A percentile compares a stretch with the other conserved stretches of the same genome.
phyloP scores from a whole-genome alignment of 2,113 vertebrate species.

The Mus musculus region GRCm39 chr2:170429501-170430000 shows the following conservation, averaged over 20 bases:
- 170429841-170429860: background rate
- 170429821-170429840: background rate
- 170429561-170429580: conserved; percentile 24
- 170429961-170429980: background rate
- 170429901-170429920: background rate
- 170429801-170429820: background rate
- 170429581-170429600: conserved; percentile 54
- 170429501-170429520: conserved; percentile 20
- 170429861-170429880: background rate
- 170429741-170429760: conserved; percentile 40
- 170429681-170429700: conserved; percentile 50
- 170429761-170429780: conserved; percentile 62
- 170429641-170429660: conserved; percentile 38
- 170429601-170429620: background rate
- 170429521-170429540: conserved; percentile 60
- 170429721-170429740: conserved; percentile 16
- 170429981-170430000: background rate
- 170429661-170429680: conserved; percentile 56
- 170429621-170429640: background rate
- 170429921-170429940: conserved; percentile 13
- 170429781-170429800: conserved; percentile 31
- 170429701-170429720: background rate
- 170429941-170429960: background rate
- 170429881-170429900: background rate
- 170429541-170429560: conserved; percentile 61